These are phyloP conservation scores for Stegophylla sp. DNA, from an alignment of 2,888 invertebrate species.

Conservation along the genomic window DNA sequence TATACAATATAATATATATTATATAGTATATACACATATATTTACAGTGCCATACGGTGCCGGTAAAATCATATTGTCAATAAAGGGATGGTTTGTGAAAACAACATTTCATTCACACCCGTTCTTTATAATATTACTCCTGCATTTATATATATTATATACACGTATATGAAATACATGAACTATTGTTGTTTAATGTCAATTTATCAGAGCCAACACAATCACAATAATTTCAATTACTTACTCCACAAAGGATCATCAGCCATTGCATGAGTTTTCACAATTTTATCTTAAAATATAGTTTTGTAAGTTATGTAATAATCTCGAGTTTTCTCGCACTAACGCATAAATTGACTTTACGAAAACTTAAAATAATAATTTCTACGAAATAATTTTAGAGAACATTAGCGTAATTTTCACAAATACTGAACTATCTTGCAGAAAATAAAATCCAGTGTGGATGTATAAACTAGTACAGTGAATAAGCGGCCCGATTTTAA, in stretches of 20 bases:
- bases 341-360: constrained; percentile 16
- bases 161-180: background rate
- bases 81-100: constrained; percentile 2
- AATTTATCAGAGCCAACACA: background rate
- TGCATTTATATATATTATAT: too few relatives aligned
- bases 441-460: background rate
- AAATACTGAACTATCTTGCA: background rate
- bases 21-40: too few relatives aligned
- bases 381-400: constrained; percentile 9
- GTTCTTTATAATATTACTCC: too few relatives aligned
- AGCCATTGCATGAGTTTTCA: background rate
- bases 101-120: background rate
- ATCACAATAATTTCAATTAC: background rate
- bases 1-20: too few relatives aligned
- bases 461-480: background rate
- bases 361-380: constrained; percentile 38
- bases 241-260: background rate
- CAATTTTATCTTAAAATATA: background rate
- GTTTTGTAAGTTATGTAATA: constrained; percentile 10
- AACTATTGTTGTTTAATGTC: background rate
- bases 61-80: constrained; percentile 20
- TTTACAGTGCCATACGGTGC: background rate
- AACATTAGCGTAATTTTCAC: constrained; percentile 21
- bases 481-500: background rate
- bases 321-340: background rate